Evolutionary conservation across 2,797 vertebrate species (phyloP).

Genomic region (Huso huso): DNA sequence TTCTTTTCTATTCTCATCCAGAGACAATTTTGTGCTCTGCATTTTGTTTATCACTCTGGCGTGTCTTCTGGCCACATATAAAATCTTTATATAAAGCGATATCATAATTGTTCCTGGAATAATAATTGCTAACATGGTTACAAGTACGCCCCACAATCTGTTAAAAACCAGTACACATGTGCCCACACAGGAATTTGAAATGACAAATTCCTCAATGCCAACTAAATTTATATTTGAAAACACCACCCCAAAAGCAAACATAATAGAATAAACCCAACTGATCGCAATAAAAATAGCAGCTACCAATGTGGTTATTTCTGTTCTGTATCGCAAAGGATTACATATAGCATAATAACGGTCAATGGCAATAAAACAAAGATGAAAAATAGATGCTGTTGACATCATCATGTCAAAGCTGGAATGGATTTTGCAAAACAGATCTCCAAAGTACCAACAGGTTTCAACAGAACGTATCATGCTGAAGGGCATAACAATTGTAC

Average conservation of each 20-base stretch:
- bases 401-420: conserved; percentile 32
- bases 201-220: conserved; percentile 23
- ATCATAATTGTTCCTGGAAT: conserved; percentile 31
- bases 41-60: conserved; percentile 24
- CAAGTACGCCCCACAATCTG: conserved; percentile 9
- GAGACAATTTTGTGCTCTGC: not conserved
- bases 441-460: conserved; percentile 35
- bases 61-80: conserved; percentile 25
- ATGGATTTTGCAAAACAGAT: conserved; percentile 32
- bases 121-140: conserved; percentile 18
- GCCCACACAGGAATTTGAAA: conserved; percentile 20
- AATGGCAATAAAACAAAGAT: conserved; percentile 30
- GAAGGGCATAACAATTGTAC: conserved; percentile 33
- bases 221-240: conserved; percentile 27
- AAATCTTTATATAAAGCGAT: conserved; percentile 27
- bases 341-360: conserved; percentile 35
- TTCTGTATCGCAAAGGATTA: conserved; percentile 29
- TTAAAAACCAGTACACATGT: conserved; percentile 24
- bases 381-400: conserved; percentile 28
- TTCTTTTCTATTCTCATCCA: not conserved
- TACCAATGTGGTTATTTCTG: conserved; percentile 19
- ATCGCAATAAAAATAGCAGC: conserved; percentile 15
- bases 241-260: conserved; percentile 29
- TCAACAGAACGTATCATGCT: conserved; percentile 31
- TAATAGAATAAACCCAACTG: conserved; percentile 25